Evolutionary conservation across 2,113 vertebrate species (phyloP).

Genomic region (Microtus oregoni): DNA sequence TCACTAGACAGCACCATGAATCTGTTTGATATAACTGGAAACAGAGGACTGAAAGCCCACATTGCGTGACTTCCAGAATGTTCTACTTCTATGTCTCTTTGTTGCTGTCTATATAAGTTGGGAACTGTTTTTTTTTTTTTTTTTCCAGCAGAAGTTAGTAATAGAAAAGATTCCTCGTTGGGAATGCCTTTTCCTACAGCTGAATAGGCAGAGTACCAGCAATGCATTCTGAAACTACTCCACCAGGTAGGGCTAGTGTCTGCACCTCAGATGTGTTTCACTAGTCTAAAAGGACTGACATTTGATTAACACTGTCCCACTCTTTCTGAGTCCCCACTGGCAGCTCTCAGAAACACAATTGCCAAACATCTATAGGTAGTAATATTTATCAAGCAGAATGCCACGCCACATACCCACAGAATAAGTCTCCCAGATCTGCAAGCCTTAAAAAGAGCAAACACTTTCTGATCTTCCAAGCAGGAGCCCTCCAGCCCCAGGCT

Average conservation of each 20-base stretch:
- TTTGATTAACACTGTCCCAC: background rate
- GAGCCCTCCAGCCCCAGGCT: background rate
- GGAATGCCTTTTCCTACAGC: background rate
- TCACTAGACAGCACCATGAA: background rate
- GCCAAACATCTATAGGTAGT: background rate
- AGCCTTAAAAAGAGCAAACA: background rate
- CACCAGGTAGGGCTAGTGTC: too few relatives aligned
- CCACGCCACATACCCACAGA: background rate
- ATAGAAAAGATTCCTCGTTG: background rate
- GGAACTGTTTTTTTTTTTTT: background rate
- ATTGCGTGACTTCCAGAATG: background rate
- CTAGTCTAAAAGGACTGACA: background rate
- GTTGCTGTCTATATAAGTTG: background rate
- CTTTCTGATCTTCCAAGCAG: background rate
- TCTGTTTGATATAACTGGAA: too few relatives aligned
- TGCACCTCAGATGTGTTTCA: background rate
- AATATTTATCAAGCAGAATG: conserved; percentile 55
- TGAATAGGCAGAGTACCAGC: fast-evolving
- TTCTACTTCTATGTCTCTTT: background rate
- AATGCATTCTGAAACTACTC: fast-evolving
- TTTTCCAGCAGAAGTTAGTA: background rate
- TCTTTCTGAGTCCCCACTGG: background rate
- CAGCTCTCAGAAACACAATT: conserved; percentile 5
- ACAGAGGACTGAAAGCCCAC: too few relatives aligned
- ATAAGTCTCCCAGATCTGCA: background rate